Conservation (phyloP, 2,888 invertebrate genomes). For the Cerastis leucographa region DNA sequence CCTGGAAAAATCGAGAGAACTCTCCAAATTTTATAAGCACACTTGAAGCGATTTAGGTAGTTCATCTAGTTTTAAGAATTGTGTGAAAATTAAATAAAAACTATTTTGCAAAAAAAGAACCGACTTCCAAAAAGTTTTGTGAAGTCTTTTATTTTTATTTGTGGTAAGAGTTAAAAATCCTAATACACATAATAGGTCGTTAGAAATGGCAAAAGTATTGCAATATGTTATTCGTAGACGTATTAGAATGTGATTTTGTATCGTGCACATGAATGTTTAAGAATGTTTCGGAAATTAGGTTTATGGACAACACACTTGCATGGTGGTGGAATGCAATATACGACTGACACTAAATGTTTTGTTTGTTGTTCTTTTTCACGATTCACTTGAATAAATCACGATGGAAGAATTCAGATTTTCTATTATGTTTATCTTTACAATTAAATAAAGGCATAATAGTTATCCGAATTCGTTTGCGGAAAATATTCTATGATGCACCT, state of each 20-base stretch:
- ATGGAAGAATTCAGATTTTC: constrained; percentile 8
- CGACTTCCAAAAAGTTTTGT: no score
- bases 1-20: no score
- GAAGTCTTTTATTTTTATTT: no score
- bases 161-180: no score
- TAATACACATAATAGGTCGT: no score
- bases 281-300: not conserved
- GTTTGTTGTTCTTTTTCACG: not conserved
- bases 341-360: not conserved
- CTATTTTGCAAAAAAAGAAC: no score
- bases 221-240: no score
- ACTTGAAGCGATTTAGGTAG: no score
- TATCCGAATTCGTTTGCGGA: not conserved
- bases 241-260: not conserved
- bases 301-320: not conserved
- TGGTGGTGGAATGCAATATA: constrained; percentile 5
- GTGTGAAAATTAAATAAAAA: no score
- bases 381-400: not conserved
- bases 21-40: no score
- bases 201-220: no score
- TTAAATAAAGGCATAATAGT: not conserved
- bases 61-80: no score
- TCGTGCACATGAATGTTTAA: not conserved
- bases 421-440: not conserved
- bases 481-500: not conserved